Conservation (phyloP, 1,140 invertebrate species). For the Plodia interpunctella region DNA sequence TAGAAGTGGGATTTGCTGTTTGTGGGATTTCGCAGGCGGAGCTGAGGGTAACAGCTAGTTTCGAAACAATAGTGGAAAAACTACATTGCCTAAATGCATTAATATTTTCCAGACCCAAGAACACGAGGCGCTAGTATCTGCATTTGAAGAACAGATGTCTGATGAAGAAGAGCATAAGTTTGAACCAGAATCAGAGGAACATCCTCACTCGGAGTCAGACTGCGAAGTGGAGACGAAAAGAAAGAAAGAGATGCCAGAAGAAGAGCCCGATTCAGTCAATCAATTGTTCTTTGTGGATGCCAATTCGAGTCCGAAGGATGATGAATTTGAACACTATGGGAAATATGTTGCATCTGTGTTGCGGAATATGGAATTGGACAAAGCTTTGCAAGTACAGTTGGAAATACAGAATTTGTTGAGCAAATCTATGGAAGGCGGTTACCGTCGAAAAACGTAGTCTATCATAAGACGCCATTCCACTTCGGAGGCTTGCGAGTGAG, state of each 20-base stretch:
- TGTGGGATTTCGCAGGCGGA: too few species aligned
- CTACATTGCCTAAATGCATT: too few species aligned
- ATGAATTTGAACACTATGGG: conserved; percentile 67
- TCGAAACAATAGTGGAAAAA: too few species aligned
- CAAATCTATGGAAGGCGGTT: conserved; percentile 31
- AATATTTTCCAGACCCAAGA: not conserved
- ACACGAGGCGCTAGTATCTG: not conserved
- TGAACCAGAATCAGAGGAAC: not conserved
- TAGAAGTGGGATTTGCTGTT: too few species aligned
- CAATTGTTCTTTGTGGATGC: conserved; percentile 17
- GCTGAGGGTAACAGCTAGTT: too few species aligned
- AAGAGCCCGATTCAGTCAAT: conserved; percentile 19
- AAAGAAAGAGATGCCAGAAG: not conserved
- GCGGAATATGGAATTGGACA: conserved; percentile 50
- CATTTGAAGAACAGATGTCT: too few species aligned
- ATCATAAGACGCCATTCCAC: too few species aligned
- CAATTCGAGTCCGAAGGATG: conserved; percentile 31
- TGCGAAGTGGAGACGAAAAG: not conserved
- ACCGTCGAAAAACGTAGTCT: not conserved
- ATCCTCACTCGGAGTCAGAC: not conserved
- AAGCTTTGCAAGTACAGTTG: conserved; percentile 49
- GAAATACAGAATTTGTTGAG: conserved; percentile 56
- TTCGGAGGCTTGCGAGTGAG: too few species aligned
- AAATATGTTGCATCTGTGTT: conserved; percentile 57
- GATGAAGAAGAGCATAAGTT: not conserved